Percentiles rank a stretch among this genome's conserved stretches.
phyloP scores from a whole-genome alignment of 1,140 invertebrate genomes.

The Polypedilum vanderplanki region DNA sequence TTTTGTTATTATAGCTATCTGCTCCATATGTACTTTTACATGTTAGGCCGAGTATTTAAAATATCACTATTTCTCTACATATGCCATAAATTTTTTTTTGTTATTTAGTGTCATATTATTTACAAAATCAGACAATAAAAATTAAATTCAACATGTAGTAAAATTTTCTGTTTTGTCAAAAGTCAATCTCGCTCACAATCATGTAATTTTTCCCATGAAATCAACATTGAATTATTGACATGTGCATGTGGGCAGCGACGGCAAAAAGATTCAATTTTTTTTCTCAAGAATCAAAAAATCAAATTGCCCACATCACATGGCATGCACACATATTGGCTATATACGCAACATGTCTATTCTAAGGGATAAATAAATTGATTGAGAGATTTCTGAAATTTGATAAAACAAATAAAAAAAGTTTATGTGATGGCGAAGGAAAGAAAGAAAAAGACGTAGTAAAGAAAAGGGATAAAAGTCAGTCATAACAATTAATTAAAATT shows the following conservation, averaged over 20 bases:
- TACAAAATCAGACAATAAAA: not conserved
- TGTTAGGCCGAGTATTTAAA: too few species aligned
- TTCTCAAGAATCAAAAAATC: not conserved
- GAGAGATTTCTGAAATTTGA: not conserved
- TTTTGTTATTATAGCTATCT: not conserved
- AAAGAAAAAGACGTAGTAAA: not conserved
- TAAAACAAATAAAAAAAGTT: not conserved
- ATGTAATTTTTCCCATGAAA: not conserved
- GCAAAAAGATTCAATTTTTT: not conserved
- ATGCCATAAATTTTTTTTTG: too few species aligned
- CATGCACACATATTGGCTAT: not conserved
- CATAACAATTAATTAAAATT: conserved; percentile 15
- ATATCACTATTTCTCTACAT: too few species aligned
- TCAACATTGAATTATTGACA: not conserved
- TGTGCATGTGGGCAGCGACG: not conserved
- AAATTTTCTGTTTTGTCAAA: not conserved
- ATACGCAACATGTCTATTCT: conserved; percentile 1
- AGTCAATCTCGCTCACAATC: too few species aligned
- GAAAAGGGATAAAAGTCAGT: not conserved
- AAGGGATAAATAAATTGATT: not conserved
- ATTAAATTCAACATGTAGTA: not conserved
- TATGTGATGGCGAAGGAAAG: not conserved
- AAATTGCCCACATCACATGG: not conserved
- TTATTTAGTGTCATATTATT: not conserved
- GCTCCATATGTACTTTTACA: not conserved